These are phyloP conservation scores for Tinea pellionella DNA, from an alignment of 2,888 invertebrate genomes.

Conservation along the genomic window DNA sequence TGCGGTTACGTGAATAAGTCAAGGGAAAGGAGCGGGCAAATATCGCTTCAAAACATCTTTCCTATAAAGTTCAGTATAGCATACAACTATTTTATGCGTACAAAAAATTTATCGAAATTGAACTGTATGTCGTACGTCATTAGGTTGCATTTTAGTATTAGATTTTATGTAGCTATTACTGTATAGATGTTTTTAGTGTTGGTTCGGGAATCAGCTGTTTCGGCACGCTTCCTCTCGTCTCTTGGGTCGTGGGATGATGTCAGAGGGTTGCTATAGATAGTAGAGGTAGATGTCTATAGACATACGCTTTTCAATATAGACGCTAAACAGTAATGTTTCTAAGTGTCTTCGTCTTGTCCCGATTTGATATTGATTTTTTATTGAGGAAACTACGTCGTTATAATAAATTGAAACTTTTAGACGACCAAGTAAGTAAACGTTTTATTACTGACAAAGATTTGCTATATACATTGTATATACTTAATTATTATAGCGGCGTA, in stretches of 20 bases:
- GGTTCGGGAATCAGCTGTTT: constrained; percentile 64
- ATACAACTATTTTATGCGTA: background rate
- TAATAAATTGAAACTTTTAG: background rate
- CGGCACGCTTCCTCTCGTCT: constrained; percentile 40
- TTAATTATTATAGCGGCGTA: background rate
- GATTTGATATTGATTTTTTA: background rate
- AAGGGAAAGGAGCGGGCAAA: background rate
- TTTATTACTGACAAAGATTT: background rate
- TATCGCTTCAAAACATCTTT: background rate
- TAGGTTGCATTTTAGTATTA: background rate
- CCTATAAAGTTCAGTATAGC: background rate
- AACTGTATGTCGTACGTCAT: background rate
- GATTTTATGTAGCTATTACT: background rate
- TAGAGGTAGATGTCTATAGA: background rate
- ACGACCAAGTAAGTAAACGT: background rate
- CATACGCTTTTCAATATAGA: background rate
- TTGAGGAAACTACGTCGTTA: background rate
- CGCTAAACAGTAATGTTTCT: background rate
- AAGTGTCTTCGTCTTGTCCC: background rate
- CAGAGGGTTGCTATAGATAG: constrained; percentile 11
- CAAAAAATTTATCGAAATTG: background rate
- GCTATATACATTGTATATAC: background rate
- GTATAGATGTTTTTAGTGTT: constrained; percentile 43
- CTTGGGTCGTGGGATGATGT: constrained; percentile 12
- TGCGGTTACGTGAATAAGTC: constrained; percentile 6